phyloP scores from a whole-genome alignment of 2,797 vertebrate species.

The Hypotaenidia philippensis region DNA sequence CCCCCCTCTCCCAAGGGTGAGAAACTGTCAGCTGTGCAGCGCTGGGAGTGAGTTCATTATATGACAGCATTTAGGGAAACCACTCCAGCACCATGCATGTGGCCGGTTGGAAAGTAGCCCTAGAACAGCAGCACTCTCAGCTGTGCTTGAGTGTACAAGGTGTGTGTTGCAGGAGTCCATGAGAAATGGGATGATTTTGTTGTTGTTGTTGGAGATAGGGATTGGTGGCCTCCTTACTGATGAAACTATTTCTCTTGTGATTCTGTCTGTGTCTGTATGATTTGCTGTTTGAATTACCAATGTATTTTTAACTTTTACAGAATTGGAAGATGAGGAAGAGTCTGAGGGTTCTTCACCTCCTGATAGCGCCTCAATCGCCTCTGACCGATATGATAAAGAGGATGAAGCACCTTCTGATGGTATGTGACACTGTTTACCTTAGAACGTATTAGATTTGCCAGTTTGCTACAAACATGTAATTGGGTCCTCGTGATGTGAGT shows the following conservation, averaged over 20 bases:
- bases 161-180: not conserved
- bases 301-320: constrained; percentile 66
- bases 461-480: constrained; percentile 16
- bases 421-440: constrained; percentile 75
- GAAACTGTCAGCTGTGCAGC: not conserved
- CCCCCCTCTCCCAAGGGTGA: rapidly evolving
- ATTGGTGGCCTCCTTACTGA: not conserved
- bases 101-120: not conserved
- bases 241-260: not conserved
- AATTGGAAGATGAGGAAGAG: constrained; percentile 85
- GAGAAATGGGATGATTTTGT: not conserved
- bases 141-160: rapidly evolving
- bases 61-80: not conserved
- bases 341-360: constrained; percentile 84
- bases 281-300: not conserved
- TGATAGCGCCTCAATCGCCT: constrained; percentile 88
- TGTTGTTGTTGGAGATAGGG: not conserved
- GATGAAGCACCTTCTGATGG: constrained; percentile 87
- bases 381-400: constrained; percentile 91
- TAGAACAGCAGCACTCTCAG: rapidly evolving
- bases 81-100: rapidly evolving
- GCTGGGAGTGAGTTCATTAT: not conserved
- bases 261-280: not conserved
- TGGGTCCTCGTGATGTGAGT: not conserved
- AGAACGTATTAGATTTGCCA: not conserved